These are phyloP conservation scores for Oscheius sp. DNA, from an alignment of 2,888 invertebrate genomes.

Conservation along the genomic window DNA sequence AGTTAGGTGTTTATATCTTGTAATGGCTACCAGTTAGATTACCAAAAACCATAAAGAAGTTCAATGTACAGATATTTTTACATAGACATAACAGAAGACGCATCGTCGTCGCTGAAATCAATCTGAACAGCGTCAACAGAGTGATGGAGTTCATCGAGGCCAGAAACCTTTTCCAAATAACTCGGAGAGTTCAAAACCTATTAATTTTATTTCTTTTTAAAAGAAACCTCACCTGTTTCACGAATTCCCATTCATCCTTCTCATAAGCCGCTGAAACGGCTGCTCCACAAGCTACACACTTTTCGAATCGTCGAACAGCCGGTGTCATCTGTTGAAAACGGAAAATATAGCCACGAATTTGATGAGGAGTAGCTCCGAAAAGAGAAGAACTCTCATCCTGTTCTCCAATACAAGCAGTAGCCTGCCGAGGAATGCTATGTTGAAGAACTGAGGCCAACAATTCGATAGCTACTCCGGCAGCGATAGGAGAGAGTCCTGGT, in stretches of 20 bases:
- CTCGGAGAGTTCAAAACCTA: constrained; percentile 74
- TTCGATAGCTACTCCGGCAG: constrained; percentile 82
- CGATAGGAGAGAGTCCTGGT: constrained; percentile 89
- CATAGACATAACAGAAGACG: constrained; percentile 29
- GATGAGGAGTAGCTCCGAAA: constrained; percentile 72
- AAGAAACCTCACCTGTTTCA: constrained; percentile 37
- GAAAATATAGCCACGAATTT: constrained; percentile 87
- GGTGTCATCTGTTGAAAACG: constrained; percentile 82
- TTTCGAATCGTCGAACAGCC: constrained; percentile 84
- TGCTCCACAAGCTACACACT: constrained; percentile 90
- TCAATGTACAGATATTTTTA: constrained; percentile 21
- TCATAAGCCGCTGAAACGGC: constrained; percentile 67
- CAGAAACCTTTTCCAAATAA: constrained; percentile 86
- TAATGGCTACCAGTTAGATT: no score
- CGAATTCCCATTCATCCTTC: constrained; percentile 54
- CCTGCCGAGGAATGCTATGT: constrained; percentile 79
- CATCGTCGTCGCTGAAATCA: constrained; percentile 44
- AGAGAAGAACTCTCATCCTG: constrained; percentile 40
- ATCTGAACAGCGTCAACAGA: constrained; percentile 48
- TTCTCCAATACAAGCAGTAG: constrained; percentile 38
- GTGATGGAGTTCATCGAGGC: constrained; percentile 76
- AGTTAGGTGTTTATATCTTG: no score
- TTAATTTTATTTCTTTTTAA: background rate
- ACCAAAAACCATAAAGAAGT: no score
- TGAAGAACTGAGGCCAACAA: constrained; percentile 85